These are phyloP conservation scores for Drosophila phalerata DNA, from an alignment of 2,888 invertebrate species.

Conservation along the genomic window DNA sequence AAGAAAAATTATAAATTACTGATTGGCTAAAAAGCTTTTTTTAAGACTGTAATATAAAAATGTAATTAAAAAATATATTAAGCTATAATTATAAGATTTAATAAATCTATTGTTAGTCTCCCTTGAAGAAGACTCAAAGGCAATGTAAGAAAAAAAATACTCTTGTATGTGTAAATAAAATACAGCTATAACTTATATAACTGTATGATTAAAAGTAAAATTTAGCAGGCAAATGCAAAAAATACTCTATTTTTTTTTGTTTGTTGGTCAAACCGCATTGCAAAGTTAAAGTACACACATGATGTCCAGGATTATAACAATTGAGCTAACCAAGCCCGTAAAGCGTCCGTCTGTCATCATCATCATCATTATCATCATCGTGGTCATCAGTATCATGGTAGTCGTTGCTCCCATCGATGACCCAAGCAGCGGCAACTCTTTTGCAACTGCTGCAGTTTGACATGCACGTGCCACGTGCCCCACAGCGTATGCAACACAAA, in stretches of 20 bases:
- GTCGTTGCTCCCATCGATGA: slow-evolving; percentile 58
- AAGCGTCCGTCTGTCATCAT: slow-evolving; percentile 48
- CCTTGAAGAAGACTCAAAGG: too few species aligned
- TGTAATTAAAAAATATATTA: too few species aligned
- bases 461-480: slow-evolving; percentile 56
- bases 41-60: too few species aligned
- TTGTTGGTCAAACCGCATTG: background rate
- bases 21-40: too few species aligned
- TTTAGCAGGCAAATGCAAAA: background rate
- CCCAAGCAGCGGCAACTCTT: slow-evolving; percentile 44
- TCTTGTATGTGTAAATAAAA: too few species aligned
- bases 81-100: too few species aligned
- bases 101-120: too few species aligned
- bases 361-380: slow-evolving; percentile 42
- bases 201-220: background rate
- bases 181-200: too few species aligned
- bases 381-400: slow-evolving; percentile 34
- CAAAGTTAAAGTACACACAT: background rate
- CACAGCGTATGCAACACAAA: slow-evolving; percentile 70
- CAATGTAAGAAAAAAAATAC: too few species aligned
- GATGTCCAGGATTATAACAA: slow-evolving; percentile 37
- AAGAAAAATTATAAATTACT: too few species aligned
- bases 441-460: slow-evolving; percentile 61
- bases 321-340: slow-evolving; percentile 54
- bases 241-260: background rate